phyloP scores from a whole-genome alignment of 2,797 vertebrate species.

The Dendrocincla tyrannina region DNA sequence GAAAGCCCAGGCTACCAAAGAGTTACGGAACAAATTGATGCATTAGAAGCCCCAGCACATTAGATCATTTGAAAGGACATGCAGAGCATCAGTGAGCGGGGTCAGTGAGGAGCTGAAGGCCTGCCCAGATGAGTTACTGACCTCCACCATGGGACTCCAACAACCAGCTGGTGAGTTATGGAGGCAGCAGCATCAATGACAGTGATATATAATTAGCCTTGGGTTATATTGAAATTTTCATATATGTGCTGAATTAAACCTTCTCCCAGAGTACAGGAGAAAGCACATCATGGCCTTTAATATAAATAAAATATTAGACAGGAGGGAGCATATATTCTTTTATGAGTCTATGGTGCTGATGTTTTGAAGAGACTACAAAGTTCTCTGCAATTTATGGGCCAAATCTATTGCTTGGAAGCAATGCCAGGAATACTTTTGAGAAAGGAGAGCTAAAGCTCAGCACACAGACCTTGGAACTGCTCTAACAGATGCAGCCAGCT shows the following conservation, averaged over 20 bases:
- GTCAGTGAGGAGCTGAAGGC: not conserved
- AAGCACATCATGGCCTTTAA: not conserved
- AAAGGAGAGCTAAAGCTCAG: not conserved
- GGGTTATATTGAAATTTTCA: not conserved
- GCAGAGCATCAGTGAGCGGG: not conserved
- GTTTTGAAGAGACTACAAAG: not conserved
- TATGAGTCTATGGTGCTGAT: not conserved
- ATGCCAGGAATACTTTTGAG: not conserved
- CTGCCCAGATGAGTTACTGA: not conserved
- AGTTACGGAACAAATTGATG: not conserved
- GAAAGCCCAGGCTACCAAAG: not conserved
- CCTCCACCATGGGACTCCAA: not conserved
- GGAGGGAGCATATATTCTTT: not conserved
- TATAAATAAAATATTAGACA: conserved; percentile 53
- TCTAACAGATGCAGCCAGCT: not conserved
- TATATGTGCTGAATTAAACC: not conserved
- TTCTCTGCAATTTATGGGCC: not conserved
- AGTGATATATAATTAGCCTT: not conserved
- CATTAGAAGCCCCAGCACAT: not conserved
- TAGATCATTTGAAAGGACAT: not conserved
- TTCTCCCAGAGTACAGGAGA: not conserved
- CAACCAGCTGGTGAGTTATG: not conserved
- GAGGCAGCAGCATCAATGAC: not conserved
- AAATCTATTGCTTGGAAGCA: not conserved
- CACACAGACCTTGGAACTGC: not conserved